Conservation (phyloP, 2,888 invertebrate genomes). For the Palloptera scutellata region DNA sequence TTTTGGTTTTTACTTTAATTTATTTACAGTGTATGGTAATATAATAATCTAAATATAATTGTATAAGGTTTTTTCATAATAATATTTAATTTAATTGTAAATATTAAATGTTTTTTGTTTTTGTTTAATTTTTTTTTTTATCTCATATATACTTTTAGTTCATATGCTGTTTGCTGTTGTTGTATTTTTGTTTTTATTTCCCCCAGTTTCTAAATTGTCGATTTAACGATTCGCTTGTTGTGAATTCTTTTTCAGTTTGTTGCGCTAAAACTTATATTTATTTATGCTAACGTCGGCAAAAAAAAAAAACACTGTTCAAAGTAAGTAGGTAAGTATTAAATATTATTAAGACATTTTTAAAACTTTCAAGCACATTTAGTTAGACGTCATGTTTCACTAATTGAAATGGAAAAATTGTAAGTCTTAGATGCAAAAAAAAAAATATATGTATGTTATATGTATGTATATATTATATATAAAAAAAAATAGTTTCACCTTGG, state of each 20-base stretch:
- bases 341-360: too few relatives aligned
- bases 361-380: too few relatives aligned
- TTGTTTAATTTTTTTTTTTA: conserved; percentile 33
- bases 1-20: conserved; percentile 50
- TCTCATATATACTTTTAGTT: conserved; percentile 50
- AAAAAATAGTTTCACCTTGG: conserved; percentile 27
- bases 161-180: conserved; percentile 24
- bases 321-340: too few relatives aligned
- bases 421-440: conserved; percentile 26
- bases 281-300: conserved; percentile 1
- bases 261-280: conserved; percentile 13
- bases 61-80: conserved; percentile 39
- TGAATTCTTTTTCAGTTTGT: conserved; percentile 4
- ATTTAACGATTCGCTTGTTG: neutral
- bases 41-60: conserved; percentile 58
- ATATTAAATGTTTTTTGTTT: conserved; percentile 25
- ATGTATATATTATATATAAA: conserved; percentile 27
- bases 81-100: conserved; percentile 35
- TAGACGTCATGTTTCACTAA: too few relatives aligned
- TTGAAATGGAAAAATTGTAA: conserved; percentile 13
- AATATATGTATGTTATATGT: conserved; percentile 21
- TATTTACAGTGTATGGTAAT: conserved; percentile 60
- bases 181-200: neutral
- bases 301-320: conserved; percentile 16
- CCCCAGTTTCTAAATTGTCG: neutral